Base-by-base conservation (phyloP, 2,113 vertebrate genomes). In the Leptocoma aspasia region DNA sequence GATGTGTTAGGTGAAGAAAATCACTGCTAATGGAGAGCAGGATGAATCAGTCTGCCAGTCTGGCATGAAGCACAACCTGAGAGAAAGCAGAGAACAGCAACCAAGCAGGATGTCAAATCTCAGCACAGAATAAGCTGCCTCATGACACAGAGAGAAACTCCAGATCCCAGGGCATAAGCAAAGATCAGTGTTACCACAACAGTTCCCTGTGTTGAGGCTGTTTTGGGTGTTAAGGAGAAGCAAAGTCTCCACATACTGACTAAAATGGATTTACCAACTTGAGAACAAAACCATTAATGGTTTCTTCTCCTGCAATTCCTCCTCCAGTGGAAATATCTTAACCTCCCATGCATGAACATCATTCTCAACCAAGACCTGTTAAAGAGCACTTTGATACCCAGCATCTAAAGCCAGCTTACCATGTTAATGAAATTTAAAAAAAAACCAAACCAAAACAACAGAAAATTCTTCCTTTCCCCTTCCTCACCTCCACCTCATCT, bases 141-240 rank as follows among this genome's bases (percentile, higher is more conserved):
- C 59, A 31, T 8, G 28, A 83, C 28, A 60, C 39, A 75, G 33
- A 73, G 93, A 96, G 52, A 90, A 92, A 95, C 75, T 86, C 95
- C 94, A 94, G 94, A 96, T 80, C 41, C 68, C 68, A 41, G 44
- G 37, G 72, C 44, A 83, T 60, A 86, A 88, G 82, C 59, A 82
- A 66, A 93, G 88, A 35, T 64, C 89, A 68, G 65, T 57, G 91
- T 95, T 69, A 91, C 78, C 91, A 95, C 90, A 96, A 85, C 63
- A 90, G 75, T 45, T 75, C 61, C 22, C 50, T 88, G 11, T 73
- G 69, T 15, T 95, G 79, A 85, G 37, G 85, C 24, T 82, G 54
- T 1, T 93, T 66, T 26, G 68, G 85, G 50, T 30, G 33, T 26
- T 77, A 82, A 66, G 52, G 42, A 71, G 56, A 84, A 71, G 31